Percentiles rank a stretch among this genome's conserved stretches.
These are phyloP conservation scores for Cyprinus carpio DNA, from an alignment of 2,113 vertebrate genomes.

Conservation along the genomic window DNA sequence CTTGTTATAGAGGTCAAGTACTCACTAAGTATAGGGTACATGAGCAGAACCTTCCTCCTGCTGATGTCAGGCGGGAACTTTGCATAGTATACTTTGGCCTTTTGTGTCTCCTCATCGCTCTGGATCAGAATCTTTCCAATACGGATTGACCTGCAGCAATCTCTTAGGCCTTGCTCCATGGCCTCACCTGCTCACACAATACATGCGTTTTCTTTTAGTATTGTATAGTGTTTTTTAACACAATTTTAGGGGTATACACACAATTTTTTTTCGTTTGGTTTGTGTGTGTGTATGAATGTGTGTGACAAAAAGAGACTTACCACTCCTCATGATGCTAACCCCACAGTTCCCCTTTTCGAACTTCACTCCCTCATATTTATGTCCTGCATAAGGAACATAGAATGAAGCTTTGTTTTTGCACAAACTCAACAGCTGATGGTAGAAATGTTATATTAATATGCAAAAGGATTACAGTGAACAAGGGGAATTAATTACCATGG, in stretches of 20 bases:
- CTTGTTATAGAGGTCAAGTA: neutral
- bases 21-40: conserved; percentile 94
- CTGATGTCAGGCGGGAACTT: conserved; percentile 97
- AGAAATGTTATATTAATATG: neutral
- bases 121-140: conserved; percentile 98
- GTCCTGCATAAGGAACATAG: conserved; percentile 76
- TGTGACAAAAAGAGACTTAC: conserved; percentile 71
- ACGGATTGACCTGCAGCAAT: conserved; percentile 96
- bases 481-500: conserved; percentile 1
- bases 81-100: conserved; percentile 96
- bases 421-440: neutral
- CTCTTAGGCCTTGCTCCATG: conserved; percentile 94
- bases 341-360: conserved; percentile 99
- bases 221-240: too few species aligned
- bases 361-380: conserved; percentile 97
- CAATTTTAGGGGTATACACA: neutral
- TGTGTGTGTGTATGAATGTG: too few species aligned
- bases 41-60: conserved; percentile 94
- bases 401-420: neutral
- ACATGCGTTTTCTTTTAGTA: neutral
- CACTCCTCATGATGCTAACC: conserved; percentile 98
- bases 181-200: conserved; percentile 83
- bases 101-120: conserved; percentile 96
- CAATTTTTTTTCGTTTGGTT: too few species aligned
- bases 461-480: conserved; percentile 29